phyloP scores from a whole-genome alignment of 2,113 vertebrate species.

The Notothenia rossii region DNA sequence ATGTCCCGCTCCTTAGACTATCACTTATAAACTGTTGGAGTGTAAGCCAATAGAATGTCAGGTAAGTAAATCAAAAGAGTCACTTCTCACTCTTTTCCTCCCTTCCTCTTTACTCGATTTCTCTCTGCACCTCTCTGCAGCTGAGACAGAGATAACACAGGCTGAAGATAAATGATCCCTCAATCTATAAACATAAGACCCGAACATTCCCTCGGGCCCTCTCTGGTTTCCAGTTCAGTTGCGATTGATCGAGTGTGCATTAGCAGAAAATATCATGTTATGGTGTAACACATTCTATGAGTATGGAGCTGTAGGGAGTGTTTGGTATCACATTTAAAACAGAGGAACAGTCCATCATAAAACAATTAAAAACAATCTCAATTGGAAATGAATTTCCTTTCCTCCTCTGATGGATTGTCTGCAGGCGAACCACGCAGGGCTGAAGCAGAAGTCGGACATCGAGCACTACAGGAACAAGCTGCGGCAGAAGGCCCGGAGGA shows the following conservation, averaged over 20 bases:
- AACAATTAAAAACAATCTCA: neutral
- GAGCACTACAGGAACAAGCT: conserved; percentile 99
- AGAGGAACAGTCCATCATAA: neutral
- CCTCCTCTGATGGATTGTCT: neutral
- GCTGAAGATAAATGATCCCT: conserved; percentile 27
- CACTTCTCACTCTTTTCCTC: conserved; percentile 24
- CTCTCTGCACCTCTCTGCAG: conserved; percentile 3
- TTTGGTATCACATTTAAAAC: neutral
- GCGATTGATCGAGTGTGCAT: conserved; percentile 4
- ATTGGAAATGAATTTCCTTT: neutral
- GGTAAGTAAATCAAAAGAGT: neutral
- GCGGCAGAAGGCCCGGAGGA: conserved; percentile 94
- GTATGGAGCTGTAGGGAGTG: neutral
- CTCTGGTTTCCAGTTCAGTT: conserved; percentile 7
- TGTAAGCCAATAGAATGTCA: too few relatives aligned
- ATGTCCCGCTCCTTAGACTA: too few relatives aligned
- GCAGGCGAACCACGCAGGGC: conserved; percentile 90
- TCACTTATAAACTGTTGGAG: too few relatives aligned
- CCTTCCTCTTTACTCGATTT: neutral
- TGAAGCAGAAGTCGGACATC: conserved; percentile 98
- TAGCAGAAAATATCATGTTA: conserved; percentile 30
- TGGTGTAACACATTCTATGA: neutral
- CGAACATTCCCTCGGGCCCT: neutral
- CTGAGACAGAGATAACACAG: conserved; percentile 1
- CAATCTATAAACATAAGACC: conserved; percentile 6